Evolutionary conservation across 2,888 invertebrate genomes (phyloP), one percentile per base, ranked within the genome.

Genomic region (Cephus spinipes): DNA sequence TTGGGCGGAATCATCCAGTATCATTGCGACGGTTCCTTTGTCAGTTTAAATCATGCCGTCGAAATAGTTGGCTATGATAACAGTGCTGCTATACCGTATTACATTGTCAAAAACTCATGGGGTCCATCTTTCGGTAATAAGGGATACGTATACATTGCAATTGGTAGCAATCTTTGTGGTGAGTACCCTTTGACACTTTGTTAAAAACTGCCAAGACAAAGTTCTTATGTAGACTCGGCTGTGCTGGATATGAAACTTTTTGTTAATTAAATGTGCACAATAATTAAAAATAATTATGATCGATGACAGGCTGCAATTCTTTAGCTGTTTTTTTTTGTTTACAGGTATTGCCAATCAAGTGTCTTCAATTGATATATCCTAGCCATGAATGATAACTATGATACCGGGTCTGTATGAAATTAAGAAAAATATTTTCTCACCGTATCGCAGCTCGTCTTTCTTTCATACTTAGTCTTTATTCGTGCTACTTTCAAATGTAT

Each of bases 51-150:
- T 90, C 97, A 97, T 88, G 97, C 97, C 0, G 96, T 97, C 0
- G 94, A 96, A 89, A 93, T 97, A 76, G 95, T 97, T 0, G 97
- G 98, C 1, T 98, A 97, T 89, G 96, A 97, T 87, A 91, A 95
- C 32, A 94, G 94, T 11, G 95, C 94, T 6, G 92, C 93, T 1
- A 94, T 95, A 30, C 97, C 97, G 0, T 94, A 95, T 92, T 98
- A 97, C 90, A 96, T 97, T 75, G 95, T 96, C 0, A 94, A 96
- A 85, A 97, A 97, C 92, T 97, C 97, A 0, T 98, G 97, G 97
- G 97, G 97, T 0, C 87, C 92, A 4, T 93, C 94, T 11, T 97
- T 96, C 87, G 97, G 97, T 0, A 93, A 95, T 83, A 92, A 93
- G 34, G 97, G 97, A 0, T 97, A 97, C 88, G 87, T 97, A 11